These are phyloP conservation scores for Orthonyx spaldingii DNA, from an alignment of 2,113 vertebrate genomes.

Conservation along the genomic window DNA sequence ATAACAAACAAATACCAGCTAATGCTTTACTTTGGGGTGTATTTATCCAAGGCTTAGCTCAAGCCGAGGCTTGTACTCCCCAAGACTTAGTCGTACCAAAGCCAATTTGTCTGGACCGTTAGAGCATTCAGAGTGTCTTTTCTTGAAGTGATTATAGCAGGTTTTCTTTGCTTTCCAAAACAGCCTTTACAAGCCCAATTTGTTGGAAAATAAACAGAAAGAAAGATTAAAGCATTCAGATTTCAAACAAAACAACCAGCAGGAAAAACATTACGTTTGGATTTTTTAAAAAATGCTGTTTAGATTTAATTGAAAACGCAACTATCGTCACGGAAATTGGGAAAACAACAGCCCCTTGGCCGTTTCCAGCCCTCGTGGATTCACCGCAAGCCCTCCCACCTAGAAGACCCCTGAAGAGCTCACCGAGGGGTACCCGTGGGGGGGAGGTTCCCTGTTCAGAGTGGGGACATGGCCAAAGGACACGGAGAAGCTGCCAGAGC, in stretches of 20 bases:
- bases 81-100: neutral
- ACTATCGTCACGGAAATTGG: neutral
- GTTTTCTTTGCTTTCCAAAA: neutral
- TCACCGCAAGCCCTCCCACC: neutral
- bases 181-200: neutral
- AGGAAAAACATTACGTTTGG: neutral
- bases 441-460: neutral
- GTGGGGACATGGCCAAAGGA: rapidly evolving
- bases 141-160: neutral
- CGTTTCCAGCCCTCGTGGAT: neutral
- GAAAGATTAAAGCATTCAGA: neutral
- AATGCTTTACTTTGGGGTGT: neutral
- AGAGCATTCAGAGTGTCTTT: neutral
- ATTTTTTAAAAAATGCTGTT: neutral
- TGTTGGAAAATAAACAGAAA: neutral
- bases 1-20: neutral
- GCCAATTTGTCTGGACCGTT: neutral
- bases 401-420: neutral
- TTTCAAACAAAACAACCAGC: neutral
- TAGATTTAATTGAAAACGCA: neutral
- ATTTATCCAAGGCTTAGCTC: neutral
- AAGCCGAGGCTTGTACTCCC: neutral
- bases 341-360: neutral
- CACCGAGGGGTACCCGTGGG: rapidly evolving
- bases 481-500: rapidly evolving